These are phyloP conservation scores for Agonopterix alstromeriana DNA, from an alignment of 2,888 invertebrate species.

Conservation along the genomic window DNA sequence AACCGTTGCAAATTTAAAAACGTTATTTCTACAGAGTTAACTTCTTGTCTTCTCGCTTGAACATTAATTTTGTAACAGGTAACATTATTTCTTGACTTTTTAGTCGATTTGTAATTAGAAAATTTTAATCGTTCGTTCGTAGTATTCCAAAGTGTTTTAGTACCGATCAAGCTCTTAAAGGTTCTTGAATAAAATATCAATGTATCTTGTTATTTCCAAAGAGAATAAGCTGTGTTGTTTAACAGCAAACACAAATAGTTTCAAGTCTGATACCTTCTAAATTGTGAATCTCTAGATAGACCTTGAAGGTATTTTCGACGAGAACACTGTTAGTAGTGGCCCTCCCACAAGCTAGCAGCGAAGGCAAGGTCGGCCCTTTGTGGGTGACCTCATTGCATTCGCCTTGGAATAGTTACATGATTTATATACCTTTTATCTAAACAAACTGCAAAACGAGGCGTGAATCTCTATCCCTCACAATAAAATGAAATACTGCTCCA, in stretches of 20 bases:
- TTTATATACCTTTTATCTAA: slow-evolving; percentile 58
- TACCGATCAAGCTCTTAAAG: too few relatives aligned
- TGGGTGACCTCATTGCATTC: slow-evolving; percentile 65
- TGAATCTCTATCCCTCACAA: slow-evolving; percentile 31
- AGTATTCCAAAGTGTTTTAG: too few relatives aligned
- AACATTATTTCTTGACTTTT: too few relatives aligned
- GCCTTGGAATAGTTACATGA: slow-evolving; percentile 73
- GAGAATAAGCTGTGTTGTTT: too few relatives aligned
- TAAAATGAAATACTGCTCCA: slow-evolving; percentile 11
- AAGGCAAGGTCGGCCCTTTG: slow-evolving; percentile 68
- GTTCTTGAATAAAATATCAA: too few relatives aligned
- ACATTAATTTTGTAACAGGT: too few relatives aligned
- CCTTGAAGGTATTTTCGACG: slow-evolving; percentile 25
- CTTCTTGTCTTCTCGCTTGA: too few relatives aligned
- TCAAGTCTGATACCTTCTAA: slow-evolving; percentile 1
- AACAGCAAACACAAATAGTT: too few relatives aligned
- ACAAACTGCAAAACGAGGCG: slow-evolving; percentile 28
- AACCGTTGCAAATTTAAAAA: slow-evolving; percentile 44
- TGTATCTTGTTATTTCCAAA: too few relatives aligned
- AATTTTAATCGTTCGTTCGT: too few relatives aligned
- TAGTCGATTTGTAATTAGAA: too few relatives aligned
- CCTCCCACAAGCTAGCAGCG: slow-evolving; percentile 47
- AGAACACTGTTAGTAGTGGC: slow-evolving; percentile 30
- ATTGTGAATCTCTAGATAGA: slow-evolving; percentile 9
- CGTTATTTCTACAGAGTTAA: slow-evolving; percentile 2